Evolutionary conservation across 2,888 invertebrate species (phyloP).

Genomic region (Drosophila yooni): DNA sequence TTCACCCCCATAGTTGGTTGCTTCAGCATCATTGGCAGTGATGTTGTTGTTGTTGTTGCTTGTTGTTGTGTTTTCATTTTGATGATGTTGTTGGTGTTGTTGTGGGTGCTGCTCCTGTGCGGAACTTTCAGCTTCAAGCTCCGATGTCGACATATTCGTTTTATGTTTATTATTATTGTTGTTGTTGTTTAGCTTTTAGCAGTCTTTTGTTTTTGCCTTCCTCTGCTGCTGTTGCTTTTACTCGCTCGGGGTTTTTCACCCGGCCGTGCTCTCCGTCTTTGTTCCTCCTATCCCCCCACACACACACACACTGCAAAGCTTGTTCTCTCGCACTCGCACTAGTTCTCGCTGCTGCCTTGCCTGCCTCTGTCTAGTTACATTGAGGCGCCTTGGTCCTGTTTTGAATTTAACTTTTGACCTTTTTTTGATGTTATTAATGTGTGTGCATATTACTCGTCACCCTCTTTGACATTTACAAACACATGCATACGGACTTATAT

Average conservation of each 20-base stretch:
- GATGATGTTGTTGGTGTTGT: slow-evolving; percentile 48
- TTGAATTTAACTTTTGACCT: slow-evolving; percentile 71
- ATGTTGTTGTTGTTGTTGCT: slow-evolving; percentile 33
- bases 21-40: slow-evolving; percentile 58
- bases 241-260: slow-evolving; percentile 35
- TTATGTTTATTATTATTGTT: slow-evolving; percentile 20
- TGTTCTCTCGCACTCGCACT: slow-evolving; percentile 6
- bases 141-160: slow-evolving; percentile 68
- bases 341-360: background rate
- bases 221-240: slow-evolving; percentile 15
- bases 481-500: slow-evolving; percentile 28
- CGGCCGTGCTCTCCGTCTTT: slow-evolving; percentile 57
- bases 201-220: slow-evolving; percentile 61
- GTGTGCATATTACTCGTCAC: slow-evolving; percentile 61
- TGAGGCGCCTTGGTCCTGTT: slow-evolving; percentile 53
- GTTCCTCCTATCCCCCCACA: slow-evolving; percentile 52
- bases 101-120: slow-evolving; percentile 63
- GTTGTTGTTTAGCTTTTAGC: slow-evolving; percentile 46
- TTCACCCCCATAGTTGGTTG: slow-evolving; percentile 30
- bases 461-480: slow-evolving; percentile 57
- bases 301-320: slow-evolving; percentile 44
- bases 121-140: slow-evolving; percentile 68
- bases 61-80: slow-evolving; percentile 37
- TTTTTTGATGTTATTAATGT: slow-evolving; percentile 65
- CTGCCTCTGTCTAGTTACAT: slow-evolving; percentile 35